Evolutionary conservation across 2,888 invertebrate genomes (phyloP), one percentile per base, ranked within the genome.

Genomic region (Acronicta alni): DNA sequence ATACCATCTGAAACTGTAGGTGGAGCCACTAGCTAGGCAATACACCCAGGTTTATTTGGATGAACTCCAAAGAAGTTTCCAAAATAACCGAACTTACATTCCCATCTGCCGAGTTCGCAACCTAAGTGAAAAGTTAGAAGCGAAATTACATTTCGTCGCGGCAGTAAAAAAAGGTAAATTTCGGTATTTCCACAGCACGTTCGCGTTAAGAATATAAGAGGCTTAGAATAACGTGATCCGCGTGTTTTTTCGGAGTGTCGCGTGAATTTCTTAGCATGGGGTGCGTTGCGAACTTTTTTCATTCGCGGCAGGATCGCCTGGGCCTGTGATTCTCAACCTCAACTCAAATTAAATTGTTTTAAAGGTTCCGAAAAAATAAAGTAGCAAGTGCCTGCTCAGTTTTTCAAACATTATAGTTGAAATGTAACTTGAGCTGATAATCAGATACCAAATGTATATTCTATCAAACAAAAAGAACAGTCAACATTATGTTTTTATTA

Each of bases 91-190:
- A 89, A 89, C 84, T 90, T 88, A 85, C 81, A 83, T 79, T 72
- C 81, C 76, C 82, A 83, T 84, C 81, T 81, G 80, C 76, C 44
- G 80, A 88, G 81, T 88, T 87, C 62, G 70, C 80, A 68, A 81
- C 82, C 86, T 89, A 90, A 90, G 90, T 91, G 89, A 90, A 91
- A 91, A 91, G 91, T 91, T 92, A 84, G 83, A 80, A 78, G 80
- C 69, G 75, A 89, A 90, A 90, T 90, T 88, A 88, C 86, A 85
- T 88, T 88, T 79, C 82, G 72, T 61, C 61, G 66, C 56, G 73
- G 62, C 74, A 76, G 81, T 82, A 82, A 80, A 81, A 81, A 84
- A 80, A 80, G 74, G 71, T 68, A 64, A 68, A 71, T 78, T 78
- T 58, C 51, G 70, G 77, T 76, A 80, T 82, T 80, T 79, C 69